Evolutionary conservation across 1,140 invertebrate species (phyloP).

Genomic region (Drosophila insularis): DNA sequence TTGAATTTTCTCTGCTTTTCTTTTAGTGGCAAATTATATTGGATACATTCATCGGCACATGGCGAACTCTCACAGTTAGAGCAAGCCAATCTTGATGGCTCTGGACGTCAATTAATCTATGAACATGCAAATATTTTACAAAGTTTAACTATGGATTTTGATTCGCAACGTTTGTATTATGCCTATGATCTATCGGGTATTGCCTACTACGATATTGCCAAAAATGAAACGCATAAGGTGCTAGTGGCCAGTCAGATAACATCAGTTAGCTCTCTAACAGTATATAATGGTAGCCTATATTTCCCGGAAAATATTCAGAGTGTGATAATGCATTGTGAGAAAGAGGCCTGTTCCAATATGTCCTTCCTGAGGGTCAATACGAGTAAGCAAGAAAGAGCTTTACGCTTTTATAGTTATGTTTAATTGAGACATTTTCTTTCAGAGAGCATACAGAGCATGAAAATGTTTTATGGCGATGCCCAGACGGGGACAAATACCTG

Average conservation of each 20-base stretch:
- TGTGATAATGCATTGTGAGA: slow-evolving; percentile 78
- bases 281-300: slow-evolving; percentile 77
- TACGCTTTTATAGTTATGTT: too few species aligned
- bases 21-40: slow-evolving; percentile 86
- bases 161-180: slow-evolving; percentile 88
- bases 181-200: slow-evolving; percentile 86
- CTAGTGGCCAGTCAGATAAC: slow-evolving; percentile 68
- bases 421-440: not conserved
- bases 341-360: slow-evolving; percentile 70
- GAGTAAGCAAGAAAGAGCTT: slow-evolving; percentile 71
- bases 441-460: slow-evolving; percentile 86
- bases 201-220: slow-evolving; percentile 86
- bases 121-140: slow-evolving; percentile 60
- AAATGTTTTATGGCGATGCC: slow-evolving; percentile 87
- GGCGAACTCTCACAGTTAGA: slow-evolving; percentile 84
- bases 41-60: slow-evolving; percentile 83
- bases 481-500: slow-evolving; percentile 85
- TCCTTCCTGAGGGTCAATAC: slow-evolving; percentile 84
- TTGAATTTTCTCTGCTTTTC: slow-evolving; percentile 40
- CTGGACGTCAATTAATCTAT: slow-evolving; percentile 54
- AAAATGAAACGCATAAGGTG: slow-evolving; percentile 74
- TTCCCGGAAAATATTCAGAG: slow-evolving; percentile 80
- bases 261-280: slow-evolving; percentile 72
- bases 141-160: slow-evolving; percentile 86
- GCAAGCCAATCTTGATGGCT: slow-evolving; percentile 87